Evolutionary conservation across 2,888 invertebrate genomes (phyloP).

Genomic region (Pollenia amentaria): DNA sequence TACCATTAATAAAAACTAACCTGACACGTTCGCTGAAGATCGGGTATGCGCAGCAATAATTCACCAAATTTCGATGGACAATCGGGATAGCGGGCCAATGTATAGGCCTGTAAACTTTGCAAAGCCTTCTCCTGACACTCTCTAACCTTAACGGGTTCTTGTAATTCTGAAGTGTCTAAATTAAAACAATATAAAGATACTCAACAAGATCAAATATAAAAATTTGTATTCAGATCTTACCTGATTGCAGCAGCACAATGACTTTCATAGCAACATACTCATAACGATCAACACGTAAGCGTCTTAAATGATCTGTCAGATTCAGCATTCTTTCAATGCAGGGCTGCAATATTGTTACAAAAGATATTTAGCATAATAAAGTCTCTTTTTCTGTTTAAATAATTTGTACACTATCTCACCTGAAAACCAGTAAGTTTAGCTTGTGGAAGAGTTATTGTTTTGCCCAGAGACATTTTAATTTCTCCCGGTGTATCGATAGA

Average conservation of each 20-base stretch:
- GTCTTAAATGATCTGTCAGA: conserved; percentile 95
- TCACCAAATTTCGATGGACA: conserved; percentile 98
- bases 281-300: conserved; percentile 96
- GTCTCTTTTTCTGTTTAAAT: not conserved
- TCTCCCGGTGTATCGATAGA: conserved; percentile 96
- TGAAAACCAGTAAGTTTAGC: conserved; percentile 85
- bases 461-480: conserved; percentile 88
- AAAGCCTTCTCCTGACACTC: conserved; percentile 97
- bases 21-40: conserved; percentile 97
- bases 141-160: conserved; percentile 96
- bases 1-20: conserved; percentile 84
- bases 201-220: not conserved
- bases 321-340: conserved; percentile 98
- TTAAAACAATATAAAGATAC: conserved; percentile 14
- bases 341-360: conserved; percentile 84
- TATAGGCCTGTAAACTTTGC: conserved; percentile 96
- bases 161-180: conserved; percentile 94
- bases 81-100: conserved; percentile 94
- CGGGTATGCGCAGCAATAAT: conserved; percentile 95
- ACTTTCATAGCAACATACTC: conserved; percentile 99
- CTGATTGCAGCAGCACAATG: conserved; percentile 95
- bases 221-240: conserved; percentile 85
- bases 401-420: conserved; percentile 83
- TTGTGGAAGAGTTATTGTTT: conserved; percentile 83
- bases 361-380: not conserved